phyloP scores from a whole-genome alignment of 2,888 invertebrate species.

The Amblyteles armatorius region DNA sequence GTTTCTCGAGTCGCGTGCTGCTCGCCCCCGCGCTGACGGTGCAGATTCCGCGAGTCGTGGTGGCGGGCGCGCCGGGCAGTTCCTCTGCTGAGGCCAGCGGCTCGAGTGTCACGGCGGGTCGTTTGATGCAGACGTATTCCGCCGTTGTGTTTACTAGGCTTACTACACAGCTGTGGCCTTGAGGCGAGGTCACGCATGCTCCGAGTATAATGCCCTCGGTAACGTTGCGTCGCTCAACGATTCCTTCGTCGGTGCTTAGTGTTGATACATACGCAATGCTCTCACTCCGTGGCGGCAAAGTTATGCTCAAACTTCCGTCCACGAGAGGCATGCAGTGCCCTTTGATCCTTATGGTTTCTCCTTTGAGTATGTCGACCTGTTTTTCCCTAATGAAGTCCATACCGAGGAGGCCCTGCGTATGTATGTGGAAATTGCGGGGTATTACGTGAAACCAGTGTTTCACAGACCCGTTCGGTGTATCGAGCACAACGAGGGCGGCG shows the following conservation, averaged over 20 bases:
- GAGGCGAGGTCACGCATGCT: neutral
- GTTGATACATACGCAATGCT: neutral
- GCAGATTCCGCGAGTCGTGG: neutral
- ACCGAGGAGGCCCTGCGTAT: neutral
- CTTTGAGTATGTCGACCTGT: slow-evolving; percentile 12
- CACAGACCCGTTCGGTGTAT: neutral
- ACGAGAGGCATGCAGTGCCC: slow-evolving; percentile 4
- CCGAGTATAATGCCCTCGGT: neutral
- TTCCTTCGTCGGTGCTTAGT: neutral
- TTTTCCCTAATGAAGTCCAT: slow-evolving; percentile 23
- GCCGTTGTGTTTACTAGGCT: neutral
- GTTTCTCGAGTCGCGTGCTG: too few species aligned
- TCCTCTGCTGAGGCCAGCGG: too few species aligned
- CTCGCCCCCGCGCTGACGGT: too few species aligned
- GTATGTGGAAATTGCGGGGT: neutral
- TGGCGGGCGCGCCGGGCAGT: neutral
- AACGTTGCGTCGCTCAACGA: neutral
- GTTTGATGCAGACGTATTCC: too few species aligned
- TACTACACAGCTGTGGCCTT: slow-evolving; percentile 12
- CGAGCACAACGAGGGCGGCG: neutral
- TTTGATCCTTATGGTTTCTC: neutral
- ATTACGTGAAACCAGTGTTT: neutral
- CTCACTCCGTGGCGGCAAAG: neutral
- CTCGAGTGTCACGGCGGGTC: too few species aligned
- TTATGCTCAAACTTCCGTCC: neutral